These are phyloP conservation scores for Tetranychus piercei DNA, from an alignment of 2,888 invertebrate species.

Conservation along the genomic window DNA sequence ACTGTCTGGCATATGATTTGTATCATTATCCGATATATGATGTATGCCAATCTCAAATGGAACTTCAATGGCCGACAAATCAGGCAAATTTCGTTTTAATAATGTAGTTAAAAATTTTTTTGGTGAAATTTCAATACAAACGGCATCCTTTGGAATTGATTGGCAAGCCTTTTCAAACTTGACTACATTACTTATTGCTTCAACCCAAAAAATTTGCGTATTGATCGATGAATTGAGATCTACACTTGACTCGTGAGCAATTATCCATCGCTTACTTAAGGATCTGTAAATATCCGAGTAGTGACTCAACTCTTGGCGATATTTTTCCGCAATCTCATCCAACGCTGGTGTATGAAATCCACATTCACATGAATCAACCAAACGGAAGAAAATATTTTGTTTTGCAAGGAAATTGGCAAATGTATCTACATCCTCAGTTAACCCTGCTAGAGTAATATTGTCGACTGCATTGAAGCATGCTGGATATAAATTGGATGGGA, in stretches of 20 bases:
- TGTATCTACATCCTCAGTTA: conserved; percentile 46
- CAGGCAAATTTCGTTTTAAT: conserved; percentile 45
- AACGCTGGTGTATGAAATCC: not conserved
- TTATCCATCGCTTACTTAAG: not conserved
- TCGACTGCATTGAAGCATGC: conserved; percentile 89
- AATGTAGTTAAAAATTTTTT: conserved; percentile 83
- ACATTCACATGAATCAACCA: not conserved
- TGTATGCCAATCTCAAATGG: not conserved
- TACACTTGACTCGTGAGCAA: not conserved
- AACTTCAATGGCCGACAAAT: conserved; percentile 39
- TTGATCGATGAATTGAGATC: not conserved
- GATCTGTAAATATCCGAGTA: not conserved
- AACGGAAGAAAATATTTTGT: not conserved
- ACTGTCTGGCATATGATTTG: not conserved
- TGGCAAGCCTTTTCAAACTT: conserved; percentile 69
- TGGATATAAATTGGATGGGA: conserved; percentile 59
- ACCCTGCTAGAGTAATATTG: conserved; percentile 83
- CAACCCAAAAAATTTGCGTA: conserved; percentile 29
- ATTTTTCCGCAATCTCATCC: not conserved
- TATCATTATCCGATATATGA: not conserved
- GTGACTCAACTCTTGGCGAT: not conserved
- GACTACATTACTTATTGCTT: conserved; percentile 57
- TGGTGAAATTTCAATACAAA: conserved; percentile 81
- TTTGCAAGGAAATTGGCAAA: conserved; percentile 38
- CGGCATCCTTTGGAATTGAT: conserved; percentile 64